Evolutionary conservation across 2,888 invertebrate genomes (phyloP), one percentile per base, ranked within the genome.

Genomic region (Sympetrum striolatum): DNA sequence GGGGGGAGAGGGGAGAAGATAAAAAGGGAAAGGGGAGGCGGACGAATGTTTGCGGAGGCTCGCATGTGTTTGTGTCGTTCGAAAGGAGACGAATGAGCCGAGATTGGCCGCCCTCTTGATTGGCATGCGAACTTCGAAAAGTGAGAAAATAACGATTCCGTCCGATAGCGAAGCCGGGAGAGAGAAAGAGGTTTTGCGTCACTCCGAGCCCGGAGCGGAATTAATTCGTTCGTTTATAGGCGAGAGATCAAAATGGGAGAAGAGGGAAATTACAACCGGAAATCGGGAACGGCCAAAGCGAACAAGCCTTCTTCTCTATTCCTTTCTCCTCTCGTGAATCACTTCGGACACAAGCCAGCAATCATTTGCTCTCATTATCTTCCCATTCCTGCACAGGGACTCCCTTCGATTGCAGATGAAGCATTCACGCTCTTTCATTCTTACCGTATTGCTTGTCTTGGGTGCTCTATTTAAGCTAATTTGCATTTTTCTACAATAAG

Each of bases 191-290:
- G n/a, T n/a, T n/a, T 10, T 37, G 58, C 86, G 60, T 86, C 60
- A 86, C 37, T 86, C 64, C 31, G 60, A 18, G 53, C 58, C 58
- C 35, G 31, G 35, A 58, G 53, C 35, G 22, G 58, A 86, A 86
- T 86, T 86, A 86, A 86, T 86, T 86, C 58, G 60, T 37, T 53
- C 37, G 37, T 86, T 86, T 86, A 86, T 86, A 86, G n/a, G 86
- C 86, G 37, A 60, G 86, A 37, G 86, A 86, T 73, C 73, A 73
- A 60, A 60, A 53, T 15, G 81, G 31, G 53, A 82, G 48, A 53
- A 39, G 81, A 82, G 31, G 31, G 73, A 3, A 73, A 31, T 73
- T 73, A 31, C 73, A 73, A 25, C 31, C 25, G 31, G 31, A 53
- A 53, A 53, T 44, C 44, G 44, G 44, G 44, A 8, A 44, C 39